These are phyloP conservation scores for Parazoanthus swiftii DNA, from an alignment of 92 coral and sea anemone genomes.

Conservation along the genomic window DNA sequence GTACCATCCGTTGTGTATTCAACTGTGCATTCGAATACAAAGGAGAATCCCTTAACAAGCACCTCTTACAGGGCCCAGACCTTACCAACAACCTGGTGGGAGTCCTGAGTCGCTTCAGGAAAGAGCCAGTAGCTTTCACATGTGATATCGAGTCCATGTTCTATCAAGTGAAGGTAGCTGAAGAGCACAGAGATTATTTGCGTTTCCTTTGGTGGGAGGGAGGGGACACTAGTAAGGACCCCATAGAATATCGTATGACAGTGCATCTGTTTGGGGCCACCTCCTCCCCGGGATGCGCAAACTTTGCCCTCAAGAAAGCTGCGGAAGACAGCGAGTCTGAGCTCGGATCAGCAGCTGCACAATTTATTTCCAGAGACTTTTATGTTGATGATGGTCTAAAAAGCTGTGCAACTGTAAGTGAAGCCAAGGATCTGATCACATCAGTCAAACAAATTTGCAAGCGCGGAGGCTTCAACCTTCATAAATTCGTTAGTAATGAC, in stretches of 20 bases:
- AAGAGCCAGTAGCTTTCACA: slow-evolving; percentile 37
- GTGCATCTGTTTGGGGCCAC: too few species aligned
- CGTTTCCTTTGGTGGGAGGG: slow-evolving; percentile 52
- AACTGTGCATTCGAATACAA: slow-evolving; percentile 15
- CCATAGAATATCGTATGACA: slow-evolving; percentile 32
- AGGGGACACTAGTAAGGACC: slow-evolving; percentile 19
- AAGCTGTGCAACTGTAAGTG: too few species aligned
- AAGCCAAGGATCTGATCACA: too few species aligned
- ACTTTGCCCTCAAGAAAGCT: too few species aligned
- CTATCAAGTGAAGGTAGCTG: not conserved
- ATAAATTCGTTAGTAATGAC: not conserved
- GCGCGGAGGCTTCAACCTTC: not conserved
- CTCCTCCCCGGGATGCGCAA: too few species aligned
- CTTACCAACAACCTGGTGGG: slow-evolving; percentile 40
- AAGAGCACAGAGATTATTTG: slow-evolving; percentile 21
- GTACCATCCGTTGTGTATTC: slow-evolving; percentile 35
- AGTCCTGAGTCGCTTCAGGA: slow-evolving; percentile 12
- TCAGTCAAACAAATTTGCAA: too few species aligned
- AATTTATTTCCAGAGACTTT: too few species aligned
- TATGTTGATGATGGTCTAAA: too few species aligned
- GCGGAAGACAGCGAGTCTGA: too few species aligned
- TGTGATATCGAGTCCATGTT: not conserved
- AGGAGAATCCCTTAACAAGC: slow-evolving; percentile 42
- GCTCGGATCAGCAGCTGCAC: too few species aligned
- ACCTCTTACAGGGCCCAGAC: slow-evolving; percentile 41